phyloP scores from a whole-genome alignment of 1,140 invertebrate species.

The Aphidius gifuensis region DNA sequence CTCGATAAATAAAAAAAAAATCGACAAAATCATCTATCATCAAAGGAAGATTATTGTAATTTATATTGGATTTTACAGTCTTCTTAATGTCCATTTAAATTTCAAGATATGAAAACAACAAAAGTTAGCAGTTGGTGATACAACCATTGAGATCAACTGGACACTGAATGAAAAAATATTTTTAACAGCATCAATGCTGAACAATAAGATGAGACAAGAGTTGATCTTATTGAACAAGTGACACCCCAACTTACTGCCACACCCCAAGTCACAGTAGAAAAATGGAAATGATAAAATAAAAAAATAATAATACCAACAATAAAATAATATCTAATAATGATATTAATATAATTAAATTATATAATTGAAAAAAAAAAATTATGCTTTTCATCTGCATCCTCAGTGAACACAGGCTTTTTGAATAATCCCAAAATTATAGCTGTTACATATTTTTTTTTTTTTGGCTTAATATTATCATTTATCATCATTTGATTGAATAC shows the following conservation, averaged over 20 bases:
- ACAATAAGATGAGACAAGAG: too few relatives aligned
- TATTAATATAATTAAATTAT: conserved; percentile 8
- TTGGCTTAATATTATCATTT: too few relatives aligned
- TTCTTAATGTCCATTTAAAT: too few relatives aligned
- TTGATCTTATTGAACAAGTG: conserved; percentile 44
- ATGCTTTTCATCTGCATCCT: conserved; percentile 12
- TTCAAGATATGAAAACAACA: conserved; percentile 51
- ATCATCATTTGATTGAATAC: too few relatives aligned
- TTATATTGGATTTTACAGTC: too few relatives aligned
- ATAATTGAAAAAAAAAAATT: conserved; percentile 3
- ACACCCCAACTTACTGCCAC: conserved; percentile 59
- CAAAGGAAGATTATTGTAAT: too few relatives aligned
- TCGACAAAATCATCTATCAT: too few relatives aligned
- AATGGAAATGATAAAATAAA: too few relatives aligned
- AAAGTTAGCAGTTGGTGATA: conserved; percentile 68
- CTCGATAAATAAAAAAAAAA: too few relatives aligned
- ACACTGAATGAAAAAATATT: conserved; percentile 56
- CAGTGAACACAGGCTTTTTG: conserved; percentile 7
- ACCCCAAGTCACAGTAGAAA: not conserved
- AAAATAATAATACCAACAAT: too few relatives aligned
- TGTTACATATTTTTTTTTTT: too few relatives aligned
- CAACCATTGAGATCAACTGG: conserved; percentile 68
- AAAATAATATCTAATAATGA: too few relatives aligned
- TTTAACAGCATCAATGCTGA: conserved; percentile 49
- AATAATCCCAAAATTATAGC: not conserved